Evolutionary conservation across 64 coral and sea anemone species (phyloP).

Genomic region (Montipora efflorescens): DNA sequence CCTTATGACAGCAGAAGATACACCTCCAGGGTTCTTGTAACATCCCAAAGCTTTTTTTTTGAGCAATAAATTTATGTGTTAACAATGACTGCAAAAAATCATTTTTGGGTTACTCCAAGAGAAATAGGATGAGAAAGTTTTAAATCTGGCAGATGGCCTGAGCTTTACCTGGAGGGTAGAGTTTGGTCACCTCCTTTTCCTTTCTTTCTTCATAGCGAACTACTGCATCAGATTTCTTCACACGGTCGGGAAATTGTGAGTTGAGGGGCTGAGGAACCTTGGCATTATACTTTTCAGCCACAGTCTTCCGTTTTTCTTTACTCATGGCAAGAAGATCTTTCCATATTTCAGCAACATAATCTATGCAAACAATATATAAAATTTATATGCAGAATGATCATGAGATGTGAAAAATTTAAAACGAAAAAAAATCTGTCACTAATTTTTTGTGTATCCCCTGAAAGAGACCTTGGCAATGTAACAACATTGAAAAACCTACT

Average conservation of each 20-base stretch:
- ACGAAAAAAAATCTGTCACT: neutral
- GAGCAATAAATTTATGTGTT: too few species aligned
- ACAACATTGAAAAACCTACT: neutral
- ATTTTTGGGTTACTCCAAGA: too few species aligned
- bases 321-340: neutral
- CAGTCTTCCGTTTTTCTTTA: neutral
- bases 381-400: too few species aligned
- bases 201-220: neutral
- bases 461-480: neutral
- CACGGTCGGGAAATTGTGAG: neutral
- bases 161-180: conserved; percentile 4
- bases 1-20: too few species aligned
- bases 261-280: conserved; percentile 5
- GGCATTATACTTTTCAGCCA: neutral
- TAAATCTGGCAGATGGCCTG: too few species aligned
- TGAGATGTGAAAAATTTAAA: too few species aligned
- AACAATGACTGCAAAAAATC: too few species aligned
- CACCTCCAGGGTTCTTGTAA: too few species aligned
- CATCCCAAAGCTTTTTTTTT: too few species aligned
- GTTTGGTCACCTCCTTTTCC: neutral
- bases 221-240: neutral
- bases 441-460: neutral
- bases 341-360: neutral
- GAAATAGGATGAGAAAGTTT: too few species aligned
- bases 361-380: neutral